Evolutionary conservation across 2,113 vertebrate species (phyloP).

Genomic region (Caranx melampygus): DNA sequence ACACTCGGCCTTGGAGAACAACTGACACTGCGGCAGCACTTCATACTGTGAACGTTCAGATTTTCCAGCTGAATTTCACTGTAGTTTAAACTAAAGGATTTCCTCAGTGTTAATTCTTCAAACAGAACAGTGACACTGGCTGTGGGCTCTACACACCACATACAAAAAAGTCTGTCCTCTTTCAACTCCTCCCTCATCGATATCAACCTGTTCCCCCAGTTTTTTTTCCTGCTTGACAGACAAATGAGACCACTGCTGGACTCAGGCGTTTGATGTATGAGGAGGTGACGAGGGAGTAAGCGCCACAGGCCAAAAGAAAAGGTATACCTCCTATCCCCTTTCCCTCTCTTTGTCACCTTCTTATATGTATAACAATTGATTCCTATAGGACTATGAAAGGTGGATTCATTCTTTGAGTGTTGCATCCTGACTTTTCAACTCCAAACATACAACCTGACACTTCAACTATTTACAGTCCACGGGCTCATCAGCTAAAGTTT

Average conservation of each 20-base stretch:
- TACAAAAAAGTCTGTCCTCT: background rate
- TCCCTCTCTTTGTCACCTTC: slow-evolving; percentile 1
- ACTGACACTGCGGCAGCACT: background rate
- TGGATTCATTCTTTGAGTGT: background rate
- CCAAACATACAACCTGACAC: too few species aligned
- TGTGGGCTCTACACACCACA: slow-evolving; percentile 1
- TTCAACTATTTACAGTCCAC: background rate
- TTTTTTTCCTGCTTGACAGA: background rate
- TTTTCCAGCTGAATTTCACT: background rate
- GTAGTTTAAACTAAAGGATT: background rate
- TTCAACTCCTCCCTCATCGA: background rate
- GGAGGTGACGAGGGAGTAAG: slow-evolving; percentile 17
- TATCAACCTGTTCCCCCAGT: slow-evolving; percentile 31
- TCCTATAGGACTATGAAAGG: slow-evolving; percentile 9
- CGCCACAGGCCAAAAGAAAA: slow-evolving; percentile 2
- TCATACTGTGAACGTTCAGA: background rate
- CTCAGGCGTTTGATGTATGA: slow-evolving; percentile 52
- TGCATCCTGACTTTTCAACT: background rate
- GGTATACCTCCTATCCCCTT: rapidly evolving
- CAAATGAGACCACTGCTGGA: slow-evolving; percentile 5
- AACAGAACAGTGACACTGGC: background rate
- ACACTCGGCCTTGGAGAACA: background rate
- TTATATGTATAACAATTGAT: slow-evolving; percentile 31
- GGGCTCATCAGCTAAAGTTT: too few species aligned
- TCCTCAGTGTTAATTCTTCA: background rate